phyloP scores from a whole-genome alignment of 2,113 vertebrate genomes.

The Tricholaema leucomelas region DNA sequence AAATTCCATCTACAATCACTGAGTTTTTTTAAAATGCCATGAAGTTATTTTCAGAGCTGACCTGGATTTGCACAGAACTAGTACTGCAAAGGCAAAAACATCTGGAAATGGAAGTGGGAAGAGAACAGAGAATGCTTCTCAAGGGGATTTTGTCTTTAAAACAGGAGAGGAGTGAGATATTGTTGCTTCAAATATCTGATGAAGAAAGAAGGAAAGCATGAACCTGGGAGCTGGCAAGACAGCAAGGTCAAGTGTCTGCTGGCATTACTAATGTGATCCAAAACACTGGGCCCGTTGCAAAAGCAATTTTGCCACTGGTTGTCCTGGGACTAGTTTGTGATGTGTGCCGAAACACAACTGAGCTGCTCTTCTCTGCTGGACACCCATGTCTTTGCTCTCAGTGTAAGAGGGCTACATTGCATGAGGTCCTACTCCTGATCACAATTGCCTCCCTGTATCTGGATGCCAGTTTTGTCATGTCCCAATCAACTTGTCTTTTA shows the following conservation, averaged over 20 bases:
- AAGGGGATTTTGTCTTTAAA: neutral
- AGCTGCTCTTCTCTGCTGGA: neutral
- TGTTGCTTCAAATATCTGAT: neutral
- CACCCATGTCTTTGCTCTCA: neutral
- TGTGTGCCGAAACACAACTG: neutral
- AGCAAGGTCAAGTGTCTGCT: neutral
- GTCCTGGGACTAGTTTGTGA: neutral
- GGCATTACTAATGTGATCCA: neutral
- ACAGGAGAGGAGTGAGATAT: neutral
- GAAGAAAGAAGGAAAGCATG: neutral
- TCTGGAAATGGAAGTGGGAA: neutral
- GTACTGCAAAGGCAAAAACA: neutral
- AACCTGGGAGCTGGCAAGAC: neutral
- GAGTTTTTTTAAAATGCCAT: neutral
- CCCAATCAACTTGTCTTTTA: neutral
- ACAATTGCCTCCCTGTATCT: neutral
- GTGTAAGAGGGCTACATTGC: neutral
- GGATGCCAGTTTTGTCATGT: constrained; percentile 3
- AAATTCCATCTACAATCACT: neutral
- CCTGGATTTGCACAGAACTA: constrained; percentile 10
- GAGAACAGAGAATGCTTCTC: neutral
- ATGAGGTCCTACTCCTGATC: neutral
- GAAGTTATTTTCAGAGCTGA: constrained; percentile 5
- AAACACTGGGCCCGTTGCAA: neutral
- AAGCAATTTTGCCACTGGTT: neutral